phyloP scores from a whole-genome alignment of 2,113 vertebrate genomes.

The Psammodynastes pulverulentus region DNA sequence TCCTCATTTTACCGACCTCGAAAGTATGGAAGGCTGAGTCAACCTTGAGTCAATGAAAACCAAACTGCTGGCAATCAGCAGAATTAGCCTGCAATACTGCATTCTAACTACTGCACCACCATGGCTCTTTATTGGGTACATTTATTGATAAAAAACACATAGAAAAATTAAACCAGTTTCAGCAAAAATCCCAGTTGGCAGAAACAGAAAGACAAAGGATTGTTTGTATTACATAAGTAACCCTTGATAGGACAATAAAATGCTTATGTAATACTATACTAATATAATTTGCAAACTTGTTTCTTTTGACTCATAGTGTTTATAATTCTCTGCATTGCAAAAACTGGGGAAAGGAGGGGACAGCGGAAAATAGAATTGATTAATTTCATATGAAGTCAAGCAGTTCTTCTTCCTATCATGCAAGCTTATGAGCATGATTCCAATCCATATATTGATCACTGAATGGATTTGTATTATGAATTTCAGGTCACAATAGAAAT shows the following conservation, averaged over 20 bases:
- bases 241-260: not conserved
- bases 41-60: not conserved
- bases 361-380: not conserved
- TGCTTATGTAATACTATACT: not conserved
- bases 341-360: not conserved
- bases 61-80: not conserved
- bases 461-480: not conserved
- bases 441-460: not conserved
- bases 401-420: not conserved
- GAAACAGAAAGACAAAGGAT: not conserved
- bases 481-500: not conserved
- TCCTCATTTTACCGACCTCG: not conserved
- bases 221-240: not conserved
- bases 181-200: not conserved
- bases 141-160: not conserved
- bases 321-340: not conserved
- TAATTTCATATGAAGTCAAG: not conserved
- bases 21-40: not conserved
- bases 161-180: not conserved
- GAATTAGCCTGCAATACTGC: not conserved
- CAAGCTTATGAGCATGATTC: not conserved
- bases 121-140: not conserved
- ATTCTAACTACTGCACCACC: not conserved
- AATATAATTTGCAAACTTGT: not conserved
- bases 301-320: not conserved